Evolutionary conservation across 2,888 invertebrate species (phyloP).

Genomic region (Elmis aenea): DNA sequence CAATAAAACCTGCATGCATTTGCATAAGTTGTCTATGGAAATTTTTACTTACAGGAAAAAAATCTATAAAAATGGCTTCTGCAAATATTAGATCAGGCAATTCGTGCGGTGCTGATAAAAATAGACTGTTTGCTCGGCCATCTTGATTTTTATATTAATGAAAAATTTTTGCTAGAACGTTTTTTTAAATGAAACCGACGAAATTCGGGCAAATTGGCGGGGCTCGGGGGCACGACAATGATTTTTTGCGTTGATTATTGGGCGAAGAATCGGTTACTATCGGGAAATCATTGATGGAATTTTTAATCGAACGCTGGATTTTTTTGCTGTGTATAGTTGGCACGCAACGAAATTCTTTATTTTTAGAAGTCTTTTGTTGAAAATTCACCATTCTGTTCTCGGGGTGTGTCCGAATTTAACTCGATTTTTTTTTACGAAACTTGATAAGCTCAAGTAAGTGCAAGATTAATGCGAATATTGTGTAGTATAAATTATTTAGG

Average conservation of each 20-base stretch:
- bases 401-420: slow-evolving; percentile 6
- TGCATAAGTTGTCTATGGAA: slow-evolving; percentile 7
- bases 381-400: slow-evolving; percentile 1
- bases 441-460: no score
- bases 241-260: no score
- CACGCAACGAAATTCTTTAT: slow-evolving; percentile 5
- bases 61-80: slow-evolving; percentile 28
- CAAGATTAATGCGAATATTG: no score
- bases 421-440: no score
- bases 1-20: slow-evolving; percentile 4
- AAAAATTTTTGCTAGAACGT: slow-evolving; percentile 10
- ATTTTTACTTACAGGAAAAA: slow-evolving; percentile 4
- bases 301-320: no score
- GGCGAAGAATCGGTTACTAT: no score
- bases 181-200: background rate
- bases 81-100: slow-evolving; percentile 33
- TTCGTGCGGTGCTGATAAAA: slow-evolving; percentile 36
- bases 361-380: slow-evolving; percentile 20
- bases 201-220: background rate
- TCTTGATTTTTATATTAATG: slow-evolving; percentile 34
- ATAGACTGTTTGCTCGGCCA: slow-evolving; percentile 47
- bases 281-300: no score
- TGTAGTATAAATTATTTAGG: no score
- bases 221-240: no score
- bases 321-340: slow-evolving; percentile 3